Evolutionary conservation across 2,888 invertebrate genomes (phyloP).

Genomic region (Nebria brevicollis): DNA sequence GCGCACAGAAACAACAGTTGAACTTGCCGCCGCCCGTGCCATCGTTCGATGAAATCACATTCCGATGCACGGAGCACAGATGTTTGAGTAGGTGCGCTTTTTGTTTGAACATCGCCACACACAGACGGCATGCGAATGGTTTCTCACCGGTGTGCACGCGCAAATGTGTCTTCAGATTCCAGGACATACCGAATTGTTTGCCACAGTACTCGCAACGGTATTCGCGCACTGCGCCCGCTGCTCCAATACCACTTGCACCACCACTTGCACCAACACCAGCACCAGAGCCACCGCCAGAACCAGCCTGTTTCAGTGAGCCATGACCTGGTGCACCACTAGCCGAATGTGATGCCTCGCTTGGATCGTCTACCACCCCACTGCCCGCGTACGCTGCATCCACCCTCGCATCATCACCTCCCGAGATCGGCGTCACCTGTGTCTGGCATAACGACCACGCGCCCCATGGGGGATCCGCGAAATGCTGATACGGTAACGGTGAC

Average conservation of each 20-base stretch:
- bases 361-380: conserved; percentile 47
- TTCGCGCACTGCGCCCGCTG: conserved; percentile 75
- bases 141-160: conserved; percentile 90
- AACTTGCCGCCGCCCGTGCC: conserved; percentile 78
- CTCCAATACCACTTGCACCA: conserved; percentile 54
- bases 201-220: conserved; percentile 91
- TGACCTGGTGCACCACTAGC: conserved; percentile 1
- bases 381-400: conserved; percentile 58
- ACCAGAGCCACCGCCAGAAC: conserved; percentile 49
- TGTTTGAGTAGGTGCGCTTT: conserved; percentile 89
- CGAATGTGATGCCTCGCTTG: conserved; percentile 47
- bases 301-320: not conserved
- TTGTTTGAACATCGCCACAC: conserved; percentile 92
- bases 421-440: conserved; percentile 68
- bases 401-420: conserved; percentile 52
- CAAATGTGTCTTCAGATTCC: conserved; percentile 90
- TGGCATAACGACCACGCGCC: conserved; percentile 74
- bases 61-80: conserved; percentile 88
- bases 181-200: conserved; percentile 92
- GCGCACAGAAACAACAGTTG: conserved; percentile 88
- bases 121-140: conserved; percentile 88
- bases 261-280: conserved; percentile 26
- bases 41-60: conserved; percentile 86
- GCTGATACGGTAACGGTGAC: conserved; percentile 56
- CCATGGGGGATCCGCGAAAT: conserved; percentile 67